These are phyloP conservation scores for Rissa tridactyla DNA, from an alignment of 2,113 vertebrate species.

Conservation along the genomic window DNA sequence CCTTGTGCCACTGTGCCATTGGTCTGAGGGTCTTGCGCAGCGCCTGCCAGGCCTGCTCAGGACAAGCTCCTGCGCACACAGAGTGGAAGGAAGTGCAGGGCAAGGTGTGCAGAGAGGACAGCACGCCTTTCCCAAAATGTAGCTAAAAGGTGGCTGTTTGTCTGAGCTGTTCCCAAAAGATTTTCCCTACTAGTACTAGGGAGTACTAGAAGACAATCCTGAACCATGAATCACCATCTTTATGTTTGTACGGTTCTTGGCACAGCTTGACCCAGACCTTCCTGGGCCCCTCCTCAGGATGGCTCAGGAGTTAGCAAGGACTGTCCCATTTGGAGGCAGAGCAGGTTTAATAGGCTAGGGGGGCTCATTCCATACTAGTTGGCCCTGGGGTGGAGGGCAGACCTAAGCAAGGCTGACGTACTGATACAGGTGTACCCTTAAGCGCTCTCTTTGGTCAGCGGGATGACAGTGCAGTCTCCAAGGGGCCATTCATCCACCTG, in stretches of 20 bases:
- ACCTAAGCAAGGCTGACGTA: not conserved
- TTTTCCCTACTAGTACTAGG: not conserved
- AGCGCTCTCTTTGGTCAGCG: not conserved
- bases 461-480: not conserved
- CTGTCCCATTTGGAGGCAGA: not conserved
- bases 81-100: not conserved
- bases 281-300: not conserved
- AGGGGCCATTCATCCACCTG: not conserved
- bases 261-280: not conserved
- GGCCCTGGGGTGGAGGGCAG: not conserved
- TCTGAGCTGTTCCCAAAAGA: not conserved
- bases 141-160: not conserved
- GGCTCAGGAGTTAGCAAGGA: not conserved
- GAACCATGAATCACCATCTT: not conserved
- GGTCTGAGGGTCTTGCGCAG: not conserved
- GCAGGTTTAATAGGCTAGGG: not conserved
- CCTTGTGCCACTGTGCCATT: not conserved
- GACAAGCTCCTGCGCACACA: rapidly evolving
- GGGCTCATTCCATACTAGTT: not conserved
- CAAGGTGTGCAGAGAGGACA: not conserved
- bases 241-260: not conserved
- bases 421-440: not conserved
- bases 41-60: not conserved
- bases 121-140: not conserved
- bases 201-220: not conserved